Percentiles rank a stretch among this genome's conserved stretches.
These are phyloP conservation scores for Sabellastarte sp. DNA, from an alignment of 2,888 invertebrate species.

Conservation along the genomic window DNA sequence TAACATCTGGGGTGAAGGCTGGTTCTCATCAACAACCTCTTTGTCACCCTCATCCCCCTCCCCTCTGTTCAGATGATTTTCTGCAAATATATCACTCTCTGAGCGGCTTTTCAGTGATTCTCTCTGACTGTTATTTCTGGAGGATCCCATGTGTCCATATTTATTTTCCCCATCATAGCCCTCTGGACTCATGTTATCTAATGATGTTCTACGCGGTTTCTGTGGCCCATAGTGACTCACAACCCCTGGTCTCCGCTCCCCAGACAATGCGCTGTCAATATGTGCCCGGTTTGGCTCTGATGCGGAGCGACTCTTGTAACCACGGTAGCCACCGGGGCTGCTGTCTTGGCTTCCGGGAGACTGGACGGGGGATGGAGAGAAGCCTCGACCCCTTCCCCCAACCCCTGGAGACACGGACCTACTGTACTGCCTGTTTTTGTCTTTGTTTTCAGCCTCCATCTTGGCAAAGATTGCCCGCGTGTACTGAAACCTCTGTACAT, in stretches of 20 bases:
- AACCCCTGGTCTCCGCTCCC: not conserved
- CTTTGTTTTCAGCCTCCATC: conserved; percentile 46
- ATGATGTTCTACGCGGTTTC: not conserved
- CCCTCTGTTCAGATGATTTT: not conserved
- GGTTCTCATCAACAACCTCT: not conserved
- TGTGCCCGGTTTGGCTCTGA: not conserved
- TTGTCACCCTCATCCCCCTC: too few species aligned
- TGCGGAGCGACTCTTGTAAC: not conserved
- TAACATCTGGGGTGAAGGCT: not conserved
- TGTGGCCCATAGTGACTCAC: too few species aligned
- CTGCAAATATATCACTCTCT: not conserved
- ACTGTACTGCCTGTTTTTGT: not conserved
- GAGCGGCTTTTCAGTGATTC: not conserved
- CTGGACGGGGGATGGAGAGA: conserved; percentile 6
- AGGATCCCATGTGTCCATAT: not conserved
- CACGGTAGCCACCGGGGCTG: not conserved
- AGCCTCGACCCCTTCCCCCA: not conserved
- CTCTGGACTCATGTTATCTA: not conserved
- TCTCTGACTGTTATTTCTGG: not conserved
- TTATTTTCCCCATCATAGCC: not conserved
- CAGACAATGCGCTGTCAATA: not conserved
- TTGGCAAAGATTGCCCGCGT: conserved; percentile 54
- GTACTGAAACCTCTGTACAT: conserved; percentile 54
- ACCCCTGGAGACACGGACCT: not conserved
- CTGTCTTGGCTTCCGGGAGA: not conserved